phyloP scores from a whole-genome alignment of 2,113 vertebrate species.

The Dinomys branickii region DNA sequence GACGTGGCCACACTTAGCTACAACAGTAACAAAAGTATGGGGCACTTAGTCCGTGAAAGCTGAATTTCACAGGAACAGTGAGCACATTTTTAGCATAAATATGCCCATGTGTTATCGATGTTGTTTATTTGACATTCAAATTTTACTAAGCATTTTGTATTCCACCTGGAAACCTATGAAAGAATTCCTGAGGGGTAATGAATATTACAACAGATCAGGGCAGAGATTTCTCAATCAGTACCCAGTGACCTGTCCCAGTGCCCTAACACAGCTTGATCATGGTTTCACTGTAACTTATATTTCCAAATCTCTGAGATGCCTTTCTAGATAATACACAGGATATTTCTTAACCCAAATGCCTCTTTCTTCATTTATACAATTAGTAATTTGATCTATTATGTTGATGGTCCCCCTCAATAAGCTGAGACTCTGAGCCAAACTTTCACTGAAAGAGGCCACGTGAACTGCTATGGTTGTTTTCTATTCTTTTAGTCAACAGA shows the following conservation, averaged over 20 bases:
- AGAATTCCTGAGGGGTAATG: not conserved
- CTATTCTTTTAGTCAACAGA: not conserved
- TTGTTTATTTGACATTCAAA: not conserved
- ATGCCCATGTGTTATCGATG: not conserved
- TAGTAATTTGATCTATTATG: not conserved
- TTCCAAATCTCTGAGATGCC: not conserved
- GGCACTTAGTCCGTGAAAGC: not conserved
- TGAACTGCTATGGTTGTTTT: not conserved
- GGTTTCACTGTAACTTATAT: not conserved
- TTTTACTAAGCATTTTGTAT: conserved; percentile 10
- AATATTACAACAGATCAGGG: not conserved
- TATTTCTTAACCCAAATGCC: not conserved
- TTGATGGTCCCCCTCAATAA: not conserved
- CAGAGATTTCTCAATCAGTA: not conserved
- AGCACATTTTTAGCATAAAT: too few species aligned
- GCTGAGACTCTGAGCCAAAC: not conserved
- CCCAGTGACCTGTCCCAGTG: too few species aligned
- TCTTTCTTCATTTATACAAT: not conserved
- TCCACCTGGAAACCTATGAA: not conserved
- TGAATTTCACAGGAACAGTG: too few species aligned
- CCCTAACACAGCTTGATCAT: not conserved
- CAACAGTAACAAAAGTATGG: not conserved
- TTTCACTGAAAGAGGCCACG: not conserved
- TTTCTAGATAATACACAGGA: not conserved
- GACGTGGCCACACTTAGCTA: not conserved